Evolutionary conservation across 2,888 invertebrate genomes (phyloP).

Genomic region (Drosophila melanocephala): DNA sequence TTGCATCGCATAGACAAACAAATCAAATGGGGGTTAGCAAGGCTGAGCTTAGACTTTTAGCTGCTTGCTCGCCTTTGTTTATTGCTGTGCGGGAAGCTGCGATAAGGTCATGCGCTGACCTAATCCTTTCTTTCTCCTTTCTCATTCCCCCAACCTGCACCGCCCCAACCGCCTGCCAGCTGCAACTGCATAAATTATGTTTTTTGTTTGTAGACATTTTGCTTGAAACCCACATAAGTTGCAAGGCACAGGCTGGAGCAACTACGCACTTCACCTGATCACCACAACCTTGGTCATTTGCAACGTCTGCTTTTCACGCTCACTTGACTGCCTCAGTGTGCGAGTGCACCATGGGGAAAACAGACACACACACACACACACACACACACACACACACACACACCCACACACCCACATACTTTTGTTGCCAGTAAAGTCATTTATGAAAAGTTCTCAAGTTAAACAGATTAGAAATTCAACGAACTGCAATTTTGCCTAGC

Average conservation of each 20-base stretch:
- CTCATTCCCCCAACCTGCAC: background rate
- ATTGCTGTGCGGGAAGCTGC: constrained; percentile 21
- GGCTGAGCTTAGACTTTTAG: background rate
- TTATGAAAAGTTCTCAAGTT: constrained; percentile 2
- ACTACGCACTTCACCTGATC: constrained; percentile 30
- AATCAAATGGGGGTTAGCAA: constrained; percentile 2
- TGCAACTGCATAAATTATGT: constrained; percentile 59
- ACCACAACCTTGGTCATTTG: constrained; percentile 21
- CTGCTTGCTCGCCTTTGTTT: constrained; percentile 24
- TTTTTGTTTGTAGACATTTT: constrained; percentile 38
- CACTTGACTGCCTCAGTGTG: constrained; percentile 51
- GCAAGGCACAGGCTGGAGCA: constrained; percentile 16
- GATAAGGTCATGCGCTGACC: constrained; percentile 43
- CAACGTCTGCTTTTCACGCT: constrained; percentile 54
- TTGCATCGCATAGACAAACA: constrained; percentile 32
- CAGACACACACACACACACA: background rate
- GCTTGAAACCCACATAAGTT: constrained; percentile 50
- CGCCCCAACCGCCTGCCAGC: constrained; percentile 7
- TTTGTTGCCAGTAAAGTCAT: constrained; percentile 3
- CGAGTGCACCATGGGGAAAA: constrained; percentile 3
- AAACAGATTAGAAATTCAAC: constrained; percentile 6
- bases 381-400: background rate
- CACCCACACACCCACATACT: background rate
- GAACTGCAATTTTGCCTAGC: background rate
- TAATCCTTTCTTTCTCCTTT: constrained; percentile 6